Evolutionary conservation across 2,113 vertebrate genomes (phyloP), one percentile per base, ranked within the genome.

Genomic region (Recurvirostra avosetta): DNA sequence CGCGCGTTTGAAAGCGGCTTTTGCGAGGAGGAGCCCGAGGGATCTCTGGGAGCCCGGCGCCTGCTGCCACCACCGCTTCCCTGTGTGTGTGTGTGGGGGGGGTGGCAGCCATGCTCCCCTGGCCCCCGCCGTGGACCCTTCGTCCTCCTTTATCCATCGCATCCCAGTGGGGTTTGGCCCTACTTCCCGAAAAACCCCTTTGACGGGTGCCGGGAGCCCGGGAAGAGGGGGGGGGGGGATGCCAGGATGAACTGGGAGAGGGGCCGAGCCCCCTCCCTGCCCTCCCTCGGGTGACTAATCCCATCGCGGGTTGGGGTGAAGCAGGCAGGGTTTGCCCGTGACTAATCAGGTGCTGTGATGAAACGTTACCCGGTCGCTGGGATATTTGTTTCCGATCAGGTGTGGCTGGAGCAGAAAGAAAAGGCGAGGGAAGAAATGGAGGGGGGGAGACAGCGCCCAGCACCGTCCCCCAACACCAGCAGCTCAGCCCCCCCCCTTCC

Each of bases 1-100:
- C 77, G 78, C 88, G 91, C 90, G 30, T 52, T 79, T 77, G 92
- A 92, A 86, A 95, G 94, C 89, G 72, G 89, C 87, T 91, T 93
- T 93, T 59, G 78, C 83, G 67, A 90, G 77, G 91, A 87, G 94
- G 91, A 90, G 94, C 94, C 91, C 65, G 26, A 58, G 86, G 86
- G 94, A 78, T 78, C 86, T 63, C 93, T 92, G 93, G 79, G 89
- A 88, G 85, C 65, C 88, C 88, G 22, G 71, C 70, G 63, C 81
- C 63, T 32, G 86, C 88, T 72, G 29, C 75, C 92, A 76, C 63
- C 85, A 3, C 47, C 21, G 29, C 47, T 40, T 78, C 75, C 47
- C 47, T 49, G 22, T 47, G 43, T 38, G 43, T 16, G 41, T 12
- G 38, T 41, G 40, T 16, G 43, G 18, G 8, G 6, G 50, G 26